Conservation (phyloP, 2,113 vertebrate species). For the Rhineura floridana region DNA sequence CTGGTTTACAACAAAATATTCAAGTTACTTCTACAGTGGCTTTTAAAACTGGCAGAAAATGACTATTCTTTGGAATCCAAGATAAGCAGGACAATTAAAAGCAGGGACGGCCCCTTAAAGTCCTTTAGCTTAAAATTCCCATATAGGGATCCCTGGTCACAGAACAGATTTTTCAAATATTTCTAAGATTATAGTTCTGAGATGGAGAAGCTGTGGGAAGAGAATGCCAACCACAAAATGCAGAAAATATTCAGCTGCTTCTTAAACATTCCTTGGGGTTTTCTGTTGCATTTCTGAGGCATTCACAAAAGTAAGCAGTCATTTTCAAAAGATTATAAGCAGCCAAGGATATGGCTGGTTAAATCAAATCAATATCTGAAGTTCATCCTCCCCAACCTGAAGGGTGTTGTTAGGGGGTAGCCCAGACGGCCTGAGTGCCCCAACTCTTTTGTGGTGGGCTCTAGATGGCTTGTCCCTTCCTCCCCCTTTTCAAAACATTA, state of each 20-base stretch:
- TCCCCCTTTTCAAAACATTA: too few relatives aligned
- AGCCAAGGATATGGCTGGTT: background rate
- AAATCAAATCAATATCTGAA: background rate
- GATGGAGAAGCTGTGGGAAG: background rate
- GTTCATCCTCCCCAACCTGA: background rate
- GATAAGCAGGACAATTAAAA: constrained; percentile 52
- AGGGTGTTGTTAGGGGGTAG: too few relatives aligned
- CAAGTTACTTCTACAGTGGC: constrained; percentile 31
- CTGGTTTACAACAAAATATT: constrained; percentile 27
- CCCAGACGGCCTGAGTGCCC: too few relatives aligned
- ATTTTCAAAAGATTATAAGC: background rate
- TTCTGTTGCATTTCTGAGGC: background rate
- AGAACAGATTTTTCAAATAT: constrained; percentile 1
- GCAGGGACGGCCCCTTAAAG: constrained; percentile 32
- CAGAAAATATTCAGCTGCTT: background rate
- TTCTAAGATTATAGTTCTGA: background rate
- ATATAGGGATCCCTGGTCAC: too few relatives aligned
- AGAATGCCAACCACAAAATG: background rate
- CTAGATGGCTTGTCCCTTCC: too few relatives aligned
- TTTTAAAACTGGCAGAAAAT: constrained; percentile 25
- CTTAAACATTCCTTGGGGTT: background rate
- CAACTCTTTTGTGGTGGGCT: too few relatives aligned
- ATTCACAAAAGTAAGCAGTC: background rate
- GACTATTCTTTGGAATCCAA: constrained; percentile 36
- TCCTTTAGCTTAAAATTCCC: background rate